A percentile compares a stretch with the other conserved stretches of the same genome.
Conservation (phyloP, 2,888 invertebrate species). For the Epinotia brunnichana region DNA sequence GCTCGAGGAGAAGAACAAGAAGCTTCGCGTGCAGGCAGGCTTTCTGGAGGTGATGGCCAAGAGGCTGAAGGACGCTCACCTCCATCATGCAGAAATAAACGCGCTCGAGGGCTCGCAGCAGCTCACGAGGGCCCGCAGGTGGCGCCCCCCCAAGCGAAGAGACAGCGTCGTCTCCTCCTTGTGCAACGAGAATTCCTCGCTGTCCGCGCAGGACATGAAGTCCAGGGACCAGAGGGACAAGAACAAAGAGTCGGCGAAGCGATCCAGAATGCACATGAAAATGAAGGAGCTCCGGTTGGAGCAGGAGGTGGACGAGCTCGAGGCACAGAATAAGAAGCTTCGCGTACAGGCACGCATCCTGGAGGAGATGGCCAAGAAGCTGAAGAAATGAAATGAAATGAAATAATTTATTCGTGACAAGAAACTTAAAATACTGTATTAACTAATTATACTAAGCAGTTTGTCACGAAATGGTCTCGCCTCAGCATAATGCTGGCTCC, state of each 20-base stretch:
- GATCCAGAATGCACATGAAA: constrained; percentile 89
- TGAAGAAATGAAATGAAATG: too few relatives aligned
- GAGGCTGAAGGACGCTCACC: constrained; percentile 85
- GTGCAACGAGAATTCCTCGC: constrained; percentile 75
- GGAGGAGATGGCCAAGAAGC: constrained; percentile 86
- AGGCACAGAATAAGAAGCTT: constrained; percentile 85
- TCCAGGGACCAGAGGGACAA: constrained; percentile 89
- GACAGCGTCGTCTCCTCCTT: constrained; percentile 75
- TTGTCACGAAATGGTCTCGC: too few relatives aligned
- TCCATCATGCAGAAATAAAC: constrained; percentile 74
- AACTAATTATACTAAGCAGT: too few relatives aligned
- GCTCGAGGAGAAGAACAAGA: constrained; percentile 85
- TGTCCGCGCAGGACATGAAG: constrained; percentile 76
- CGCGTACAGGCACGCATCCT: constrained; percentile 86
- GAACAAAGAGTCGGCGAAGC: constrained; percentile 91
- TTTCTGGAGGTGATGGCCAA: constrained; percentile 87
- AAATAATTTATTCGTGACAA: too few relatives aligned
- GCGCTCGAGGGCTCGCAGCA: constrained; percentile 73
- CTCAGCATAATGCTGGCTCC: too few relatives aligned
- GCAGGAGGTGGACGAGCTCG: constrained; percentile 80
- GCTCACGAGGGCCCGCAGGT: constrained; percentile 73
- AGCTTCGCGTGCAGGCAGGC: constrained; percentile 86
- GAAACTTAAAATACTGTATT: too few relatives aligned
- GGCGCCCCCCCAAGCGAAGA: constrained; percentile 82
- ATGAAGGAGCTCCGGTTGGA: constrained; percentile 82